phyloP scores from a whole-genome alignment of 2,888 invertebrate genomes.

The Halocaridina rubra region DNA sequence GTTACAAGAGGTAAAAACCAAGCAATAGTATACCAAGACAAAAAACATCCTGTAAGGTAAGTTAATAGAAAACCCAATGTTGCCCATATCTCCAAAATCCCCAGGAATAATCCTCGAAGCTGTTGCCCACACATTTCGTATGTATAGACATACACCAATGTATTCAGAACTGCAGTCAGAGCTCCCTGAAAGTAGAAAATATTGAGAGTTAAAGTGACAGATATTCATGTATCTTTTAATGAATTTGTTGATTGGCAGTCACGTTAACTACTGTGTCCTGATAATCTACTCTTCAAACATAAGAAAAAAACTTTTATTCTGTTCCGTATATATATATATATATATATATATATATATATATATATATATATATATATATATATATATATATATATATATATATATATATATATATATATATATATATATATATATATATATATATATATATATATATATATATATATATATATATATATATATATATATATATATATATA shows the following conservation, averaged over 20 bases:
- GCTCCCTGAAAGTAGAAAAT: too few relatives aligned
- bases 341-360: background rate
- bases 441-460: too few relatives aligned
- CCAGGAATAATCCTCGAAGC: background rate
- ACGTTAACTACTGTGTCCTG: too few relatives aligned
- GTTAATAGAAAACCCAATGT: background rate
- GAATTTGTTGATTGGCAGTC: too few relatives aligned
- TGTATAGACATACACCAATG: too few relatives aligned
- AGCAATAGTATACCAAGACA: background rate
- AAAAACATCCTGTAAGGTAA: background rate
- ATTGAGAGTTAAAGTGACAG: background rate
- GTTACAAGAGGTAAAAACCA: background rate
- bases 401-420: background rate
- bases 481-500: too few relatives aligned
- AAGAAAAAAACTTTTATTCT: background rate
- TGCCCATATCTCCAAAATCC: background rate
- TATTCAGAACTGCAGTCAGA: too few relatives aligned
- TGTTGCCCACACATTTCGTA: background rate
- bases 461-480: too few relatives aligned
- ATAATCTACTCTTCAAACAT: too few relatives aligned
- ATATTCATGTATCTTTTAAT: too few relatives aligned
- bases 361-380: background rate
- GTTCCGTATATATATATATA: background rate
- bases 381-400: background rate
- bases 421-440: too few relatives aligned